A percentile compares a stretch with the other conserved stretches of the same genome.
phyloP scores from a whole-genome alignment of 2,113 vertebrate genomes.

The Poecilia latipinna region DNA sequence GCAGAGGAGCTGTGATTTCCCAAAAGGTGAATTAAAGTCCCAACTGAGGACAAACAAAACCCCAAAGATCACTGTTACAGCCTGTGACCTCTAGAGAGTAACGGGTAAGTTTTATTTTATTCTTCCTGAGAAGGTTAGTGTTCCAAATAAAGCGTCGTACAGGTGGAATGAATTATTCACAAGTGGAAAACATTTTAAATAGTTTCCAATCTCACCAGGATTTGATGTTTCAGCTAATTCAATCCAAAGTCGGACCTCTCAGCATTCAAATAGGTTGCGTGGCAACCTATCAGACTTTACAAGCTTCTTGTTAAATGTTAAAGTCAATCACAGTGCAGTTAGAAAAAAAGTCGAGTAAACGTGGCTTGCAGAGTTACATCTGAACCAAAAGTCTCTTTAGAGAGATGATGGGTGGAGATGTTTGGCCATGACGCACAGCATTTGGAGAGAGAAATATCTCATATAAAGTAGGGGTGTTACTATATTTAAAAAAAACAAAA shows the following conservation, averaged over 20 bases:
- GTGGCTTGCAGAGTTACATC: not conserved
- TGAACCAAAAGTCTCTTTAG: not conserved
- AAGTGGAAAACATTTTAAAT: not conserved
- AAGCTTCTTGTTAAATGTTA: not conserved
- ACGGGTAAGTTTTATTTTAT: too few species aligned
- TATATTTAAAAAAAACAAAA: too few species aligned
- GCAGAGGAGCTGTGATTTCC: slow-evolving; percentile 17
- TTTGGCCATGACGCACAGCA: too few species aligned
- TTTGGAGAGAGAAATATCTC: not conserved
- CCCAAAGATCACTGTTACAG: not conserved
- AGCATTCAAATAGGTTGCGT: too few species aligned
- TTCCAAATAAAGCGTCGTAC: not conserved
- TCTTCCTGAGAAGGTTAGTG: not conserved
- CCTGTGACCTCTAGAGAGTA: not conserved
- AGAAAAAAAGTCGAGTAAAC: not conserved
- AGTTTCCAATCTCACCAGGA: not conserved
- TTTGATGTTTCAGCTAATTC: not conserved
- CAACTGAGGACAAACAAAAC: not conserved
- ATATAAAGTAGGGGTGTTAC: not conserved
- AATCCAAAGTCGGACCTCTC: not conserved
- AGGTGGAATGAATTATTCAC: not conserved
- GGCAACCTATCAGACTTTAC: not conserved
- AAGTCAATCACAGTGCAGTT: not conserved
- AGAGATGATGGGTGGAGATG: too few species aligned
- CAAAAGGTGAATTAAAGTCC: not conserved